phyloP scores from a whole-genome alignment of 1,140 invertebrate species.

The Epicauta chinensis region DNA sequence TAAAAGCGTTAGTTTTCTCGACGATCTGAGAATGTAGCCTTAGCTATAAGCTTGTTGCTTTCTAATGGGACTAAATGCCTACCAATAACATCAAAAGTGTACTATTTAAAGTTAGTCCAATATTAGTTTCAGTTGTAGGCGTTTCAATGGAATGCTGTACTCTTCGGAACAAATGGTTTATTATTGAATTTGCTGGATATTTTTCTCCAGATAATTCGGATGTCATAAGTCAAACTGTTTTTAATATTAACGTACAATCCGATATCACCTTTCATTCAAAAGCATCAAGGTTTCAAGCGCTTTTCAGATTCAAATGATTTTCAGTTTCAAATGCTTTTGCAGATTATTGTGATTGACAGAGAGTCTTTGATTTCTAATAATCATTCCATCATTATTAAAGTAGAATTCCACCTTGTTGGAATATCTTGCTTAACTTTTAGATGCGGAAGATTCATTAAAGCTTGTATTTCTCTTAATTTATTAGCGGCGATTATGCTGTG shows the following conservation, averaged over 20 bases:
- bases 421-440: constrained; percentile 15
- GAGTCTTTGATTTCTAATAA: constrained; percentile 5
- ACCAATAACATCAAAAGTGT: constrained; percentile 19
- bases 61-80: constrained; percentile 25
- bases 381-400: constrained; percentile 7
- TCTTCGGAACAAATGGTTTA: constrained; percentile 33
- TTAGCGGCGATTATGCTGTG: background rate
- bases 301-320: background rate
- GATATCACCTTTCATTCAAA: background rate
- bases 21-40: constrained; percentile 34
- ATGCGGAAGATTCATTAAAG: background rate
- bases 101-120: constrained; percentile 5
- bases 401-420: constrained; percentile 14
- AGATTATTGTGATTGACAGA: background rate
- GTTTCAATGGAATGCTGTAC: constrained; percentile 26
- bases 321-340: background rate
- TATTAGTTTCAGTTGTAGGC: constrained; percentile 4
- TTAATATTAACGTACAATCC: background rate
- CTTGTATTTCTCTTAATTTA: background rate
- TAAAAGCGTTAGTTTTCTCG: constrained; percentile 34
- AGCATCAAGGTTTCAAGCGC: background rate
- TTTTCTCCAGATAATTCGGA: constrained; percentile 25
- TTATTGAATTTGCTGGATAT: constrained; percentile 30
- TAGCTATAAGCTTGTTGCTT: constrained; percentile 26
- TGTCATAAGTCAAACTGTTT: constrained; percentile 13